Base-by-base conservation (phyloP, 1,140 invertebrate species). In the Catajapyx aquilonaris region DNA sequence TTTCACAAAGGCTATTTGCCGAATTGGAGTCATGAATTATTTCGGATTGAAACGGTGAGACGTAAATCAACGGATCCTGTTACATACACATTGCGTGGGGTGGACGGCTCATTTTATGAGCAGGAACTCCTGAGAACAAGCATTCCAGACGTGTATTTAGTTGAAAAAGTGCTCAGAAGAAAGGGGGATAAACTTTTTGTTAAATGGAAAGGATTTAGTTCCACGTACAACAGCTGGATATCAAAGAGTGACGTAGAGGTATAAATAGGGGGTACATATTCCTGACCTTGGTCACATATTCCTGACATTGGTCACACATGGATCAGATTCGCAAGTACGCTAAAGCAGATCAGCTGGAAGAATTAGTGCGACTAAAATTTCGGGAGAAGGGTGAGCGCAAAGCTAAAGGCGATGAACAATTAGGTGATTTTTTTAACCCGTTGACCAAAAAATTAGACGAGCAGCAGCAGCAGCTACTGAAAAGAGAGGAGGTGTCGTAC, bases 1-100 rank as follows among this genome's bases (percentile, higher is more conserved):
- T 59, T 59, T 45, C 44, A 52, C 19, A 57, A 60, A 39, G 51
- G 51, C 4, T 59, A 55, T 45, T 52, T 49, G 11, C 52, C 52
- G 9, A 58, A 57, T 39, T 59, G 53, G 52, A 46, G 47, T 16
- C 54, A 47, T 23, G 53, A 59, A 52, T 42, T 56, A 20, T 59
- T 61, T 41, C 51, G 47, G 44, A 48, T 55, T 16, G 37, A 33
- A 20, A 42, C 46, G 38, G 41, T 55, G n/a, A n/a, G n/a, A n/a
- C n/a, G n/a, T 37, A 37, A 49, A 40, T 42, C 44, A 10, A 55
- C 52, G 5, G 41, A 49, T 48, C 52, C 52, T 5, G 23, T 43
- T 11, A 56, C 51, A 19, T 55, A 54, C 46, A 28, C 47, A 31
- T 31, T 54, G 18, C 40, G 51, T 43, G 51, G 56, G 13, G 53